phyloP scores from a whole-genome alignment of 2,888 invertebrate genomes.

The Ormyrus labotus region DNA sequence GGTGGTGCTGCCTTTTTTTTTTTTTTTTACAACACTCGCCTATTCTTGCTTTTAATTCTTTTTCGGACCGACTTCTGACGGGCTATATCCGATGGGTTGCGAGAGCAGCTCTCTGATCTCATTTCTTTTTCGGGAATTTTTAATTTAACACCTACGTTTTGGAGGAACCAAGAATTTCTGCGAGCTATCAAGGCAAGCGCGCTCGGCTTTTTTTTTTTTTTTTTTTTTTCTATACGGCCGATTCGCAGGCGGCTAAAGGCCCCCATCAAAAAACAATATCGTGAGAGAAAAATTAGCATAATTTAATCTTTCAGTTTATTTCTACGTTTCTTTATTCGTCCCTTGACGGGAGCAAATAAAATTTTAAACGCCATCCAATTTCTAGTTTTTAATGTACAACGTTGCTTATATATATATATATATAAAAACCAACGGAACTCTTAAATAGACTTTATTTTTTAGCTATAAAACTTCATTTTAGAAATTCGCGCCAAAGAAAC shows the following conservation, averaged over 20 bases:
- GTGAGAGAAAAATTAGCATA: neutral
- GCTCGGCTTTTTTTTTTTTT: constrained; percentile 5
- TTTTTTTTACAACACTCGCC: constrained; percentile 6
- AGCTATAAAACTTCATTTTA: too few species aligned
- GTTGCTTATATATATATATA: too few species aligned
- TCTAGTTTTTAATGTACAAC: too few species aligned
- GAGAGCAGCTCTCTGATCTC: constrained; percentile 26
- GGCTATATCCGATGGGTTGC: neutral
- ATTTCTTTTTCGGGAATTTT: constrained; percentile 46
- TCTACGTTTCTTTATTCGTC: neutral
- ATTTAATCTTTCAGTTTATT: neutral
- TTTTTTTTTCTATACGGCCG: neutral
- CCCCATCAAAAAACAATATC: neutral
- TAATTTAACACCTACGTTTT: constrained; percentile 45
- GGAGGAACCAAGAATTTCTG: neutral
- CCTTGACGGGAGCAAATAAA: too few species aligned
- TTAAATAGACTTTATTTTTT: too few species aligned
- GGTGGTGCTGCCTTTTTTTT: neutral
- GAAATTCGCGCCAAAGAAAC: too few species aligned
- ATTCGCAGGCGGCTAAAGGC: too few species aligned
- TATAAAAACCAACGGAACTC: too few species aligned
- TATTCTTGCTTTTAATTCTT: neutral
- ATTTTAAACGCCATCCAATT: too few species aligned
- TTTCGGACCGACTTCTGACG: neutral
- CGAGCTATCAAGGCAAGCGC: neutral